Base-by-base conservation (phyloP, 2,888 invertebrate genomes). In the Drosophila leonis region DNA sequence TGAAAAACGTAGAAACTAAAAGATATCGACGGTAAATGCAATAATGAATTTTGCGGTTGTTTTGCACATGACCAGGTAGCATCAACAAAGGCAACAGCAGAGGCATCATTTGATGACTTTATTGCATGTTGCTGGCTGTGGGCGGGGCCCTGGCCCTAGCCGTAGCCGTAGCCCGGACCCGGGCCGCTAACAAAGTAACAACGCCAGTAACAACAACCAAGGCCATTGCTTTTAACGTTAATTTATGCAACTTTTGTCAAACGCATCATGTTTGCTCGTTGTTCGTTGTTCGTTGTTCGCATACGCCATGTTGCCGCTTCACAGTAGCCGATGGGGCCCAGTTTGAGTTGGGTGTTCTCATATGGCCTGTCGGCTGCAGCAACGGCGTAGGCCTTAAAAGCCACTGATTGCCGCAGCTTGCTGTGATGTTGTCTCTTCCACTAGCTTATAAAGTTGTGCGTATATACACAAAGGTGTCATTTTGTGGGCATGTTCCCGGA, bases 231-330 rank as follows among this genome's bases (percentile, higher is more conserved):
- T 90, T 87, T 87, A 88, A 77, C 89, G 84, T 78, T 90, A 88
- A 90, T 88, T 90, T 88, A 88, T 89, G 90, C 88, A 87, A 77
- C 84, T 81, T 90, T 90, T 83, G 82, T 81, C 87, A 83, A 90
- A 90, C 77, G 87, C 72, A 68, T 63, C 57, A 54, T 70, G 79
- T 72, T 69, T 74, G 77, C 46, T 66, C 63, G 57, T 75, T 31
- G 48, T 12, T 46, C 46, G 60, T 69, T 27, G 46, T 9, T 41
- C 41, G 44, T 68, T 73, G 75, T 37, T 65, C 63, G 60, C 72
- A 61, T 72, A 52, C 56, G 51, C 72, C 66, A 61, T 79, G 63
- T 63, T 72, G 73, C 59, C 61, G 64, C 51, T 57, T 39, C 61
- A 48, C 59, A 79, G 65, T 48, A 49, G 79, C 61, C 54, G 29